Evolutionary conservation across 2,888 invertebrate species (phyloP), one percentile per base, ranked within the genome.

Genomic region (Lepetodrilus schrolli): DNA sequence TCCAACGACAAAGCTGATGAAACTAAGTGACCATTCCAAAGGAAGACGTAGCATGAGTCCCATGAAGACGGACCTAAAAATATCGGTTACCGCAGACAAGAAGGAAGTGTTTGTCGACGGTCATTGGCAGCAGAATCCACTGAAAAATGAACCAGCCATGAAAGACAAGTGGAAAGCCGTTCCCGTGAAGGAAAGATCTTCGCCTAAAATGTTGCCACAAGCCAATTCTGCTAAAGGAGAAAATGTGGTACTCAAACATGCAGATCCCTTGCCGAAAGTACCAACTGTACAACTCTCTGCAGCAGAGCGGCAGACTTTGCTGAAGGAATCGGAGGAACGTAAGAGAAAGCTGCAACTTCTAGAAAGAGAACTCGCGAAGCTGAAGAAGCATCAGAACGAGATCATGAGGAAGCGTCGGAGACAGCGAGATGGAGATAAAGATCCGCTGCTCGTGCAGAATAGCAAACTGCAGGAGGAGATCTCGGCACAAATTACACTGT

Each of bases 391-490:
- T 72, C 88, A 89, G 70, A 86, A 86, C 74, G 88, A 88, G 74
- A 73, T 89, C 73, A 83, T 86, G 78, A 82, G 87, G 43, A 85
- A 84, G 68, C 82, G 82, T 49, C 83, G 82, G 43, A 77, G 80
- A 1, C 81, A 84, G 66, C 87, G 83, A 73, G 87, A 86, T 78
- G 86, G 86, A 4, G 87, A 86, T 77, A 87, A 84, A 70, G 89
- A 89, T 76, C 89, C 88, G 1, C 79, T 88, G 17, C 74, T 90
- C 4, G 49, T 81, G 21, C 86, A 88, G 69, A 89, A 88, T 71
- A 84, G 78, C 65, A 84, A 86, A 73, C 81, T 89, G 17, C 86
- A 87, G 73, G 86, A 85, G 36, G 88, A 87, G 71, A 87, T 89
- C 20, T 79, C 79, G 13, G 74, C 77, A 58, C 88, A 90, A 75